A percentile compares a stretch with the other conserved stretches of the same genome.
Conservation (phyloP, 2,888 invertebrate genomes). For the Shargacucullia verbasci region DNA sequence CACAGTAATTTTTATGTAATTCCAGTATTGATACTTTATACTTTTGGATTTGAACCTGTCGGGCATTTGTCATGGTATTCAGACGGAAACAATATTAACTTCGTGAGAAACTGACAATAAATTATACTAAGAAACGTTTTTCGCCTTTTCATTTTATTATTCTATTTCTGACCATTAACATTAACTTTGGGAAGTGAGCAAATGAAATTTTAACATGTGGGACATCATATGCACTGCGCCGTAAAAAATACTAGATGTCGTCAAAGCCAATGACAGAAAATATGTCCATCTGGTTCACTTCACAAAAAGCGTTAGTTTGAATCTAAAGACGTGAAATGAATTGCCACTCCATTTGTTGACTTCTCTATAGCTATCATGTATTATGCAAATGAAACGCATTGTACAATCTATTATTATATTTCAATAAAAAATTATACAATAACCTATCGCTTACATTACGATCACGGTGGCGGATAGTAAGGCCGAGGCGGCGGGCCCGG, state of each 20-base stretch:
- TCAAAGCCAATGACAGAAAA: no score
- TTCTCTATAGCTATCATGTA: neutral
- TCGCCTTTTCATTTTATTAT: constrained; percentile 28
- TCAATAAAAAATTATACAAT: constrained; percentile 79
- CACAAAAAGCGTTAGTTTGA: no score
- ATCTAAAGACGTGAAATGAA: no score
- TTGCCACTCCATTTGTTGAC: neutral
- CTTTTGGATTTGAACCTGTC: constrained; percentile 40
- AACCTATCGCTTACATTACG: constrained; percentile 61
- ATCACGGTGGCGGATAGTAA: constrained; percentile 83
- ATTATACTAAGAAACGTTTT: constrained; percentile 58
- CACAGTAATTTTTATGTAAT: constrained; percentile 37
- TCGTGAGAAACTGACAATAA: constrained; percentile 68
- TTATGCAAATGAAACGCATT: constrained; percentile 54
- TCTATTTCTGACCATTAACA: no score
- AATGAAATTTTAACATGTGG: no score
- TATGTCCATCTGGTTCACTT: no score
- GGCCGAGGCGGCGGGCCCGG: constrained; percentile 76
- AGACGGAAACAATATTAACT: constrained; percentile 41
- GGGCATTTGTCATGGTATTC: constrained; percentile 21
- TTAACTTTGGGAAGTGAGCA: no score
- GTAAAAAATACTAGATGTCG: no score
- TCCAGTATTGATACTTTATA: constrained; percentile 53
- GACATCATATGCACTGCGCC: no score
- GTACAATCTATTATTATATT: constrained; percentile 75